phyloP scores from a whole-genome alignment of 2,113 vertebrate genomes.

The Protobothrops mucrosquamatus region DNA sequence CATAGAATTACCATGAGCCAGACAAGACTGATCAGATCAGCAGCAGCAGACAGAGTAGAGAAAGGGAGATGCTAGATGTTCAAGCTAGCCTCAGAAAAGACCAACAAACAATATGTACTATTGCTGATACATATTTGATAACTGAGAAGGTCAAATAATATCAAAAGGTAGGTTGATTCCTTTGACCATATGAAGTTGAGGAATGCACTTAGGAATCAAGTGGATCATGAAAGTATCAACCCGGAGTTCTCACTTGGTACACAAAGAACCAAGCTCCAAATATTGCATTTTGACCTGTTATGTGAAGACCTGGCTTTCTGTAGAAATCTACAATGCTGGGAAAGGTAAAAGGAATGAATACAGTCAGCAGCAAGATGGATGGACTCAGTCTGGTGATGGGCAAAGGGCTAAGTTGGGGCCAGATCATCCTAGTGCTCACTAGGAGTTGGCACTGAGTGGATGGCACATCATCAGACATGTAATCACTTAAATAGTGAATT shows the following conservation, averaged over 20 bases:
- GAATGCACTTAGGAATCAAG: neutral
- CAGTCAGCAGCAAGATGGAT: neutral
- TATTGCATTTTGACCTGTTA: neutral
- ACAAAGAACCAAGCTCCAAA: neutral
- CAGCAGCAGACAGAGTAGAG: neutral
- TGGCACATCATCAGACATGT: neutral
- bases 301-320: neutral
- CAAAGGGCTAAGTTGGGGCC: neutral
- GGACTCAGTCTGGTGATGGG: neutral
- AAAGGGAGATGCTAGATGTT: neutral
- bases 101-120: neutral
- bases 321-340: neutral
- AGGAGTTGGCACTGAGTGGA: neutral
- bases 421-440: neutral
- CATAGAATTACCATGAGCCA: neutral
- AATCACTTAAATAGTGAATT: neutral
- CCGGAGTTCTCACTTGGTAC: neutral
- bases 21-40: neutral
- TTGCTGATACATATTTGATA: neutral
- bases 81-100: neutral
- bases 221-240: neutral
- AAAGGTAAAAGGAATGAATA: neutral
- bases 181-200: neutral
- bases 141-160: neutral
- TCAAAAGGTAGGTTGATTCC: neutral